A percentile compares a stretch with the other conserved stretches of the same genome.
phyloP scores from a whole-genome alignment of 92 coral and sea anemone species.

The Galaxea fascicularis region DNA sequence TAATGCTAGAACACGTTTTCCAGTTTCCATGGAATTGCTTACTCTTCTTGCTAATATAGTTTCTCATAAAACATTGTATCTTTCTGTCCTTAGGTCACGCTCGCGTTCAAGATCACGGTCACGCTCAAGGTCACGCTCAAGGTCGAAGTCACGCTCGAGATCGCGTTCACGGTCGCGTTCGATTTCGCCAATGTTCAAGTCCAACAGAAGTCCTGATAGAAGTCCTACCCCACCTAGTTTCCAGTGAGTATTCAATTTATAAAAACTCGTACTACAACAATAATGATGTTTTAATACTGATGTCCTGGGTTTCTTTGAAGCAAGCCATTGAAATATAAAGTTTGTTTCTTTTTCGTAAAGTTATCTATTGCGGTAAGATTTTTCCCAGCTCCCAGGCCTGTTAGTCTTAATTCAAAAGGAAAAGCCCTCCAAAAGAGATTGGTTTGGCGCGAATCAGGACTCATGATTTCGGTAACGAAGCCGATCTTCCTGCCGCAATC shows the following conservation, averaged over 20 bases:
- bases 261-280: background rate
- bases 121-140: constrained; percentile 61
- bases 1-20: background rate
- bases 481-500: too few relatives aligned
- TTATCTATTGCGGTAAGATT: too few relatives aligned
- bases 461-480: too few relatives aligned
- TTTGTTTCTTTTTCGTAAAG: too few relatives aligned
- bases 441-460: too few relatives aligned
- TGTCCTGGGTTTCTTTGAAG: too few relatives aligned
- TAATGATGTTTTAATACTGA: too few relatives aligned
- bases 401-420: too few relatives aligned
- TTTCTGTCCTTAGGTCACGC: constrained; percentile 34
- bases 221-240: constrained; percentile 91
- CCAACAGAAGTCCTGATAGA: constrained; percentile 63
- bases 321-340: too few relatives aligned
- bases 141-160: constrained; percentile 52
- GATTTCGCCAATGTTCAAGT: constrained; percentile 71
- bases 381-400: too few relatives aligned
- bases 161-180: constrained; percentile 63
- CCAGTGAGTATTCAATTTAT: constrained; percentile 61
- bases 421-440: too few relatives aligned
- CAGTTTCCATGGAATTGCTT: background rate
- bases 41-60: background rate
- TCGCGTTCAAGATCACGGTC: constrained; percentile 52
- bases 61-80: background rate